phyloP scores from a whole-genome alignment of 2,888 invertebrate genomes.

The Imbricaverruca yamaguchii region DNA sequence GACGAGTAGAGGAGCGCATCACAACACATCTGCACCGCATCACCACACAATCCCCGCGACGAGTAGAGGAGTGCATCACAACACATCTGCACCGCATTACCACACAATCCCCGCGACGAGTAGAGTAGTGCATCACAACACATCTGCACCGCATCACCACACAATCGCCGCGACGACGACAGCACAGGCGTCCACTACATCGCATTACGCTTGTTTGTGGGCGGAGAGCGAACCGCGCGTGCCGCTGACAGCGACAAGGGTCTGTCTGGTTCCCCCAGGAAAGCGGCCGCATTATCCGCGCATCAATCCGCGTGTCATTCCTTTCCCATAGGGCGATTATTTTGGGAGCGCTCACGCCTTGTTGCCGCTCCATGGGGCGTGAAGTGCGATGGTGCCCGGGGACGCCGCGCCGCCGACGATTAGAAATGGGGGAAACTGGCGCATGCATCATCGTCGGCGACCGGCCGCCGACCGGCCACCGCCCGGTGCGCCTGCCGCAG shows the following conservation, averaged over 20 bases:
- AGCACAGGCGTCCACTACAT: too few species aligned
- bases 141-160: too few species aligned
- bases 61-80: too few species aligned
- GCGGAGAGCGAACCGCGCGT: not conserved
- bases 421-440: not conserved
- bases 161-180: too few species aligned
- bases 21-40: too few species aligned
- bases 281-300: not conserved
- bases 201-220: not conserved
- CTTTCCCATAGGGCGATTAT: constrained; percentile 2
- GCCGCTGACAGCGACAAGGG: constrained; percentile 12
- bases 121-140: too few species aligned
- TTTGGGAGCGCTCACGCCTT: constrained; percentile 10
- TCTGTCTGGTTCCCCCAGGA: not conserved
- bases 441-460: constrained; percentile 3
- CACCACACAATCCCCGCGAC: too few species aligned
- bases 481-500: not conserved
- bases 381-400: not conserved
- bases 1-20: too few species aligned
- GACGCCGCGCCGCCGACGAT: not conserved
- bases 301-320: not conserved
- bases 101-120: too few species aligned
- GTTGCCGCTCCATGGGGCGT: constrained; percentile 12
- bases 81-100: too few species aligned
- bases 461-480: not conserved